Evolutionary conservation across 2,113 vertebrate species (phyloP).

Genomic region (Neolamprologus kungweensis): DNA sequence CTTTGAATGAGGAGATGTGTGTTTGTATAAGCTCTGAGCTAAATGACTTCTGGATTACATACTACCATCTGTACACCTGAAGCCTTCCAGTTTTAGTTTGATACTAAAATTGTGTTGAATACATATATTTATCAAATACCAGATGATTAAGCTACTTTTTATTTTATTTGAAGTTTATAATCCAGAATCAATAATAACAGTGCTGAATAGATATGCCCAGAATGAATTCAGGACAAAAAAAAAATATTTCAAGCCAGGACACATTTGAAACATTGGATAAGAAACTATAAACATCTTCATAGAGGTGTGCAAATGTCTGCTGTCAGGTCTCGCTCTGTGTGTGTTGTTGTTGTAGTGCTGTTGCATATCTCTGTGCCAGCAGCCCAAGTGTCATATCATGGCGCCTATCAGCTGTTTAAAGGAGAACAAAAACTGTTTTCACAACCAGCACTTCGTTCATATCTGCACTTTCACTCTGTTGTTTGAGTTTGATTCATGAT

Average conservation of each 20-base stretch:
- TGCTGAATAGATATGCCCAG: background rate
- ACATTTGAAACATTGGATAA: background rate
- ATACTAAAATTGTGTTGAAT: background rate
- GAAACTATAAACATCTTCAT: background rate
- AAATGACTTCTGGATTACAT: background rate
- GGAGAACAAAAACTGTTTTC: background rate
- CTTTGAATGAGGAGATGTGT: background rate
- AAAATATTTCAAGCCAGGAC: background rate
- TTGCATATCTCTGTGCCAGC: background rate
- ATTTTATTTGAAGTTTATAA: background rate
- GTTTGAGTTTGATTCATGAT: background rate
- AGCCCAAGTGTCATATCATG: background rate
- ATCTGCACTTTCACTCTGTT: background rate
- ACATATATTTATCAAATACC: background rate
- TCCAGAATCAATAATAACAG: background rate
- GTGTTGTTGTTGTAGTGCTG: background rate
- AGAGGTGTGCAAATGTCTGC: background rate
- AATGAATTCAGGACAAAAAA: background rate
- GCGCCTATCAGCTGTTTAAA: background rate
- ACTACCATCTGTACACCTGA: background rate
- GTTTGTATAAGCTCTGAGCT: conserved; percentile 5
- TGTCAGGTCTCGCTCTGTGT: background rate
- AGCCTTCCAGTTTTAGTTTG: background rate
- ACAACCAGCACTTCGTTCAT: background rate
- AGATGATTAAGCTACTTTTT: background rate